phyloP scores from a whole-genome alignment of 2,888 invertebrate species.

The Cabera pusaria region DNA sequence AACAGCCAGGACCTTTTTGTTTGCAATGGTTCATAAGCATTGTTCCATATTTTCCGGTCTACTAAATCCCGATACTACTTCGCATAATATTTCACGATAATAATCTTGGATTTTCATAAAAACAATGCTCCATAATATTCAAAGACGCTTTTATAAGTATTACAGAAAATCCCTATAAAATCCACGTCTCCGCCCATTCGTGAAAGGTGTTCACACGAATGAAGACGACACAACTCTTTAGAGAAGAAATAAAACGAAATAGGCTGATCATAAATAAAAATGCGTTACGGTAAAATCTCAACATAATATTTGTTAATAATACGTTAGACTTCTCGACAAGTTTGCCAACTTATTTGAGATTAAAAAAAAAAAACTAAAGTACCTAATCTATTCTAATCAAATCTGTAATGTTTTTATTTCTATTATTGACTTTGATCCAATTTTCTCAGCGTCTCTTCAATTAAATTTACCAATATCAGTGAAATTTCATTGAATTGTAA shows the following conservation, averaged over 20 bases:
- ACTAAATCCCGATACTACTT: slow-evolving; percentile 5
- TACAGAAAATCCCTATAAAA: slow-evolving; percentile 30
- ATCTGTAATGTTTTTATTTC: no score
- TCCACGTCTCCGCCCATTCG: slow-evolving; percentile 26
- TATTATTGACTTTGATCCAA: no score
- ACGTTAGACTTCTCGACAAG: no score
- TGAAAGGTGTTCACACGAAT: slow-evolving; percentile 14
- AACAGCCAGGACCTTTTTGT: no score
- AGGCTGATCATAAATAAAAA: no score
- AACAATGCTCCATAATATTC: slow-evolving; percentile 26
- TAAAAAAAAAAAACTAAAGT: no score
- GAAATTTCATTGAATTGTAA: neutral
- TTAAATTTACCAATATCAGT: neutral
- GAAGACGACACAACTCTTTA: neutral
- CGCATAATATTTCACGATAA: slow-evolving; percentile 13
- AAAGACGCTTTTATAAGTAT: slow-evolving; percentile 30
- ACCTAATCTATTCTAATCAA: no score
- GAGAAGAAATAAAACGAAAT: slow-evolving; percentile 6
- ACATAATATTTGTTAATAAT: no score
- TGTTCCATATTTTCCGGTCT: neutral
- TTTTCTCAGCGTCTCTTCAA: no score
- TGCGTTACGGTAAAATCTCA: no score
- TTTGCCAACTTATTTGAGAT: no score
- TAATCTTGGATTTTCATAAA: slow-evolving; percentile 20
- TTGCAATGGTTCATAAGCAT: neutral